Evolutionary conservation across 2,113 vertebrate species (phyloP), one percentile per base, ranked within the genome.

Genomic region (Semicossyphus pulcher): DNA sequence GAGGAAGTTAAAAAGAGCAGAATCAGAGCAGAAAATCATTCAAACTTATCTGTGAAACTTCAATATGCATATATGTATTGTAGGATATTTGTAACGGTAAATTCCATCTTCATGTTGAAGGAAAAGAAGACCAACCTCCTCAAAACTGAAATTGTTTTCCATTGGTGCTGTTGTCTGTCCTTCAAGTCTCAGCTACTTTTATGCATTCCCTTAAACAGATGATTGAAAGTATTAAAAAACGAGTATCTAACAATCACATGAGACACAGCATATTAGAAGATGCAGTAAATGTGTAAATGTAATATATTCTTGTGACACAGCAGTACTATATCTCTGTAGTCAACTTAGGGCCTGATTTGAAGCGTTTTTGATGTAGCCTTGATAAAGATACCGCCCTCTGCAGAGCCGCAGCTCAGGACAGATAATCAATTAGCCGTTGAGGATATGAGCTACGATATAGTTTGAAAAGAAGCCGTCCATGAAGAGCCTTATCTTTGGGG

Each of bases 141-240:
- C 90, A 80, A 89, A 92, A 61, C 57, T 88, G 7, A 89, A 81
- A 73, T 88, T 61, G 67, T 72, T 81, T 74, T 95, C 94, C 94
- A 94, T 94, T 69, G 78, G 51, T 73, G 62, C 52, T 53, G 72
- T 54, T 83, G 66, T 80, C 41, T 64, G 48, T 78, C 57, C 56
- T 77, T 54, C 37, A 78, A 56, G 20, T 64, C 69, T 89, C 77
- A 88, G 88, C 70, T 80, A 67, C 77, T 71, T 67, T 84, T 76
- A 80, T 81, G 69, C 84, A 91, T 89, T 81, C 73, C 93, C 92
- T 94, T 21, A 45, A 47, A 68, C 23, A 64, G 28, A 78, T 12
- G 47, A 56, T 74, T 10, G 0, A 78, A 34, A 37, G 7, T 31
- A 49, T 10, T 12, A 25, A 15, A 32, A 72, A 42, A 42, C 26